These are phyloP conservation scores for Polylopha cassiicola DNA, from an alignment of 2,888 invertebrate genomes.

Conservation along the genomic window DNA sequence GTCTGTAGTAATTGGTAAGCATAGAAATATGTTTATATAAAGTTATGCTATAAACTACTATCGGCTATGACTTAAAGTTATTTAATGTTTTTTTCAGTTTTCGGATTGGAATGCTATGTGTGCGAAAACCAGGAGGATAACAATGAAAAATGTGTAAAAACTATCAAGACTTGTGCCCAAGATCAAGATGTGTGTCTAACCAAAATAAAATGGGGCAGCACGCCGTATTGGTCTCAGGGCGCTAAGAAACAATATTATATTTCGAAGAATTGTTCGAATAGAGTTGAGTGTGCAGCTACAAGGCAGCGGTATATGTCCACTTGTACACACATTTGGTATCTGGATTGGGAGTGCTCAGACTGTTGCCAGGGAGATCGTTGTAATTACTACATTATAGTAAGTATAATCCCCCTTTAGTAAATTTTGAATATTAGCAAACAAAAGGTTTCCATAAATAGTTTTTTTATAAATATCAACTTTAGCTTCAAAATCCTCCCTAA, in stretches of 20 bases:
- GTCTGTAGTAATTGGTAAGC: no score
- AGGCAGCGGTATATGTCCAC: conserved; percentile 83
- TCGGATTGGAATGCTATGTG: conserved; percentile 94
- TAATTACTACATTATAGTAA: conserved; percentile 96
- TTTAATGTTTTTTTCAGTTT: conserved; percentile 71
- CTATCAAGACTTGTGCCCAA: conserved; percentile 92
- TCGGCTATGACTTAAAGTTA: conserved; percentile 10
- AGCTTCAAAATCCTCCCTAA: no score
- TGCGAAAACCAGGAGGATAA: conserved; percentile 96
- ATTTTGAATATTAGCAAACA: not conserved
- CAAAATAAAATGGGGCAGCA: conserved; percentile 95
- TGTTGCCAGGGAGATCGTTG: conserved; percentile 97
- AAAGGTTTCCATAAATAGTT: not conserved
- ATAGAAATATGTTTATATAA: no score
- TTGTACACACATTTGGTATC: conserved; percentile 95
- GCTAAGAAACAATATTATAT: conserved; percentile 95
- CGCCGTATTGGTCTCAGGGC: conserved; percentile 96
- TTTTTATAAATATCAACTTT: no score
- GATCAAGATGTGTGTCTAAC: conserved; percentile 92
- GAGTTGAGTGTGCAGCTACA: conserved; percentile 84
- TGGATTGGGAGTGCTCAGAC: conserved; percentile 97
- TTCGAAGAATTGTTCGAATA: conserved; percentile 92
- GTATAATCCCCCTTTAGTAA: conserved; percentile 52
- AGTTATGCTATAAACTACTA: no score
- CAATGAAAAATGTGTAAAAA: conserved; percentile 92